Percentiles rank a stretch among this genome's conserved stretches.
phyloP scores from a whole-genome alignment of 2,113 vertebrate genomes.

The Rhadina sibilatrix region DNA sequence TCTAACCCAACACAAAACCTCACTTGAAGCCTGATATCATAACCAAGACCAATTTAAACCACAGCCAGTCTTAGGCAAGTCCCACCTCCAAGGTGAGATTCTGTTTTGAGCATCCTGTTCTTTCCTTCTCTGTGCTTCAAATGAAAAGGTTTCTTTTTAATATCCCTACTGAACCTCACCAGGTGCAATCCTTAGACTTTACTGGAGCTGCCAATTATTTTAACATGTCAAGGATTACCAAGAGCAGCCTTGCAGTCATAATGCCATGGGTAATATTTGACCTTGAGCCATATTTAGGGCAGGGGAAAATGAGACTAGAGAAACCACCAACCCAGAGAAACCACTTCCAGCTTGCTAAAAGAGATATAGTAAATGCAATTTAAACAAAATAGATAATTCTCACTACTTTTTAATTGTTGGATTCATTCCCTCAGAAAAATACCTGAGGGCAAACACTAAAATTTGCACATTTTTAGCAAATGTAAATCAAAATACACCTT shows the following conservation, averaged over 20 bases:
- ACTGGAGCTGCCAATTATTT: not conserved
- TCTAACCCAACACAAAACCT: not conserved
- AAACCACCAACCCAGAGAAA: not conserved
- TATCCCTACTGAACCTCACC: not conserved
- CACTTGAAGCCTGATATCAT: not conserved
- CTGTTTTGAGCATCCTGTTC: not conserved
- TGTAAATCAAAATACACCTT: not conserved
- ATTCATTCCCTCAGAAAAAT: not conserved
- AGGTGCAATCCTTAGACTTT: not conserved
- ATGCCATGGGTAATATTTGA: not conserved
- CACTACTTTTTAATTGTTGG: not conserved
- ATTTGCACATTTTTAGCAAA: not conserved
- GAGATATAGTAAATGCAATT: not conserved
- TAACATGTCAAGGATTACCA: not conserved
- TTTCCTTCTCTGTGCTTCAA: not conserved
- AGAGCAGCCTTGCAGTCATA: not conserved
- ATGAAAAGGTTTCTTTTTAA: not conserved
- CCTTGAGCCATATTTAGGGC: not conserved
- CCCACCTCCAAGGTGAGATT: not conserved
- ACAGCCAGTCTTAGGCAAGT: not conserved
- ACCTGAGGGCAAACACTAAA: not conserved
- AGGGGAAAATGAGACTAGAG: not conserved
- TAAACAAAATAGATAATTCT: not conserved
- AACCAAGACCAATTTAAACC: not conserved
- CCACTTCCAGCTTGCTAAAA: not conserved